Percentiles rank a stretch among this genome's conserved stretches.
Evolutionary conservation across 2,888 invertebrate genomes (phyloP).

Genomic region (Seira sanloemensis): DNA sequence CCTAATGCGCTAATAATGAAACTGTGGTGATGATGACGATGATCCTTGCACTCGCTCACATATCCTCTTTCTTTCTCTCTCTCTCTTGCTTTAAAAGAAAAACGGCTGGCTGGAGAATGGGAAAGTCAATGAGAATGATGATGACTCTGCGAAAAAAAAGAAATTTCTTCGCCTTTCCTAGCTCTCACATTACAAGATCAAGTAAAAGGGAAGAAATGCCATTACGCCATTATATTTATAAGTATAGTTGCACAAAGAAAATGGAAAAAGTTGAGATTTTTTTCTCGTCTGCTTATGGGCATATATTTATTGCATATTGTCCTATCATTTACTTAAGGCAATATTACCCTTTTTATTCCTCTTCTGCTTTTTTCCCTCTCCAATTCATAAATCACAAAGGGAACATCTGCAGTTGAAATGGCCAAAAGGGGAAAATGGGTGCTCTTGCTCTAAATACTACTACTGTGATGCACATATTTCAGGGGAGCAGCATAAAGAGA

Average conservation of each 20-base stretch:
- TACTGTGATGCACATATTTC: constrained; percentile 6
- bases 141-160: constrained; percentile 50
- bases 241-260: background rate
- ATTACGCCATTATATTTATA: background rate
- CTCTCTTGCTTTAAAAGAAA: background rate
- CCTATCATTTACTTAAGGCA: constrained; percentile 13
- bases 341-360: constrained; percentile 1
- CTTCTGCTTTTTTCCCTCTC: constrained; percentile 22
- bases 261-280: constrained; percentile 9
- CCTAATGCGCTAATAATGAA: constrained; percentile 60
- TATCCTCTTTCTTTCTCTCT: constrained; percentile 20
- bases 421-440: constrained; percentile 58
- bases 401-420: constrained; percentile 73
- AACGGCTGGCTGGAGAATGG: background rate
- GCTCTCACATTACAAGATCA: background rate
- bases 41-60: constrained; percentile 27
- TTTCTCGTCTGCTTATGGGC: constrained; percentile 8
- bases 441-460: background rate
- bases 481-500: background rate
- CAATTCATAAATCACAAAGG: constrained; percentile 72
- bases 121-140: constrained; percentile 31
- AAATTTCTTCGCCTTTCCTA: constrained; percentile 19
- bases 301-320: constrained; percentile 10
- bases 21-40: constrained; percentile 34
- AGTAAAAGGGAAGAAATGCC: background rate